Evolutionary conservation across 2,797 vertebrate genomes (phyloP), one percentile per base, ranked within the genome.

Genomic region (Loris lydekkerianus): DNA sequence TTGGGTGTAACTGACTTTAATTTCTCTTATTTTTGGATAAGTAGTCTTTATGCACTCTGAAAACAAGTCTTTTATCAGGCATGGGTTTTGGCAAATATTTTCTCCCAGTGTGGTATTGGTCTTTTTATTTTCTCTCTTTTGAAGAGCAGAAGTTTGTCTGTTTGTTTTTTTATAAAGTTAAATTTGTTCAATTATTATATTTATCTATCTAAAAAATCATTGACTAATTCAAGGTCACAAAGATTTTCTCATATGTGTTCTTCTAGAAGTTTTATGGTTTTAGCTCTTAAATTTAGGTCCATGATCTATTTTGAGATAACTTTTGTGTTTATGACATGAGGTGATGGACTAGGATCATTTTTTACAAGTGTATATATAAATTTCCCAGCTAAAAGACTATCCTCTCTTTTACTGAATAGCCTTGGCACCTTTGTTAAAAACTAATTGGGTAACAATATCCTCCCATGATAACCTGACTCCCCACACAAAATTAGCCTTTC

Each of bases 41-140:
- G 31, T 82, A 29, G n/a, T 76, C 31, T 75, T 88, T 83, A 56
- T 27, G 82, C 20, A 92, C 88, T 95, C n/a, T 67, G 49, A 14
- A 82, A 65, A 69, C 8, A 29, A 87, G 17, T 31, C 10, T 15
- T 63, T 78, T 93, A 53, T 58, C 13, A 88, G 4, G 72, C 40
- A 69, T 31, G 20, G 70, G 17, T 70, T 70, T 85, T 86, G 87
- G 27, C 21, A 92, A 94, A 73, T 31, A 78, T 53, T 87, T 94
- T 53, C 43, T 83, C 69, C 25, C 11, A 37, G 23, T 18, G 17
- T 43, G 13, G n/a, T 75, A 69, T 21, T 69, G n/a, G 7, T 80
- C 25, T 92, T 87, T 83, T 53, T 6, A 43, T 82, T 84, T 86
- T 56, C 18, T 63, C 73, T 89, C 25, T 81, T 69, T 21, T 75